A percentile compares a stretch with the other conserved stretches of the same genome.
These are phyloP conservation scores for Agonopterix alstromeriana DNA, from an alignment of 2,888 invertebrate species.

Conservation along the genomic window DNA sequence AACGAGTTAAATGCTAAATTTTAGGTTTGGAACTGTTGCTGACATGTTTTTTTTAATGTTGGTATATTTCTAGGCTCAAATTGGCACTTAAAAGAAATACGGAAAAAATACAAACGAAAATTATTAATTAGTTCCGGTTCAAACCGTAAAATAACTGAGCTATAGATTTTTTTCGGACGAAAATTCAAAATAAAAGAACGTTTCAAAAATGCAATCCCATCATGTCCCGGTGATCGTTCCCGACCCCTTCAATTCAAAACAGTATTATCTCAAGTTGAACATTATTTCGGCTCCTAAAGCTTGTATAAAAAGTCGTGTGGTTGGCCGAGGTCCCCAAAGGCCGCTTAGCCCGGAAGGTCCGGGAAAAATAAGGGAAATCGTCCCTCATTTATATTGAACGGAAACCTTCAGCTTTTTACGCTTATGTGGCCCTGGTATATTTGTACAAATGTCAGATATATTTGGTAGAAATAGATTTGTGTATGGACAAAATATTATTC, in stretches of 20 bases:
- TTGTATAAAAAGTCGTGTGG: slow-evolving; percentile 48
- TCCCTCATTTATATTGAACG: slow-evolving; percentile 65
- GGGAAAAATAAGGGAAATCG: slow-evolving; percentile 54
- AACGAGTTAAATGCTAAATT: too few relatives aligned
- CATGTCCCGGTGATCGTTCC: neutral
- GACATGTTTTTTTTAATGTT: too few relatives aligned
- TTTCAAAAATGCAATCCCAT: too few relatives aligned
- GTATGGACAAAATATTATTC: neutral
- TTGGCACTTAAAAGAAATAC: too few relatives aligned
- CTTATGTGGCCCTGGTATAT: slow-evolving; percentile 9
- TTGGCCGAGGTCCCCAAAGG: slow-evolving; percentile 43
- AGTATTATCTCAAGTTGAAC: slow-evolving; percentile 39
- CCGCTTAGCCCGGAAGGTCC: slow-evolving; percentile 55
- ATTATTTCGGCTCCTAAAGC: slow-evolving; percentile 36
- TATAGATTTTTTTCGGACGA: too few relatives aligned
- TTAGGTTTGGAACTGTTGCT: too few relatives aligned
- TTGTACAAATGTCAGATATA: slow-evolving; percentile 3
- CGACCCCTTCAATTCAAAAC: slow-evolving; percentile 28
- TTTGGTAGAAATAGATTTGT: slow-evolving; percentile 1
- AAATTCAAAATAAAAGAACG: neutral
- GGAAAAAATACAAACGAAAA: too few relatives aligned
- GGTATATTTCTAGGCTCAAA: too few relatives aligned
- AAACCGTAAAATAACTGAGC: too few relatives aligned
- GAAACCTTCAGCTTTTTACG: slow-evolving; percentile 33
- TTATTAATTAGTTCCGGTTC: too few relatives aligned